phyloP scores from a whole-genome alignment of 2,797 vertebrate species.

The Cyclopterus lumpus region DNA sequence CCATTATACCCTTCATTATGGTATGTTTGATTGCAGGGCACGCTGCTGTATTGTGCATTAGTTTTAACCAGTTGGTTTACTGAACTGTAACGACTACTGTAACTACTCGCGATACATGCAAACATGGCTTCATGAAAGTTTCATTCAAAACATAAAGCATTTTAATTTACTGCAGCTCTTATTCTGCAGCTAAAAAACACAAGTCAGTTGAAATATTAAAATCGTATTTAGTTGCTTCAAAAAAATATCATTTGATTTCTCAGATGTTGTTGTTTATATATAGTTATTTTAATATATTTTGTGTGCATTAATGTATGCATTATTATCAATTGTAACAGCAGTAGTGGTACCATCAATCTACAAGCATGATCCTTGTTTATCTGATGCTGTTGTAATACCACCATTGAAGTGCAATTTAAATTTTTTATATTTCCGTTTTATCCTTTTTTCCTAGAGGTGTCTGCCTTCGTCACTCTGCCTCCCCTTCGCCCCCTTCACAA shows the following conservation, averaged over 20 bases:
- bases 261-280: not conserved
- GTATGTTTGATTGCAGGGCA: not conserved
- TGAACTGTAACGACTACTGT: not conserved
- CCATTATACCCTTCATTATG: too few species aligned
- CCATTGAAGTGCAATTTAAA: not conserved
- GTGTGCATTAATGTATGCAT: not conserved
- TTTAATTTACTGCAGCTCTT: not conserved
- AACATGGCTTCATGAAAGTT: not conserved
- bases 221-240: not conserved
- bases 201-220: not conserved
- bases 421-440: not conserved
- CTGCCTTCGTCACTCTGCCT: conserved; percentile 1
- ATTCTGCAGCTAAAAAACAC: not conserved
- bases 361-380: not conserved
- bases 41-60: not conserved
- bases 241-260: not conserved
- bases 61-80: not conserved
- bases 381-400: not conserved
- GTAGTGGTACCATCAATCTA: not conserved
- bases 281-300: too few species aligned
- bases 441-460: conserved; percentile 29
- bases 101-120: not conserved
- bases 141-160: not conserved
- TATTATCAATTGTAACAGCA: not conserved
- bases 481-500: not conserved